Conservation (phyloP, 2,797 vertebrate species). For the Poecilia wingei region DNA sequence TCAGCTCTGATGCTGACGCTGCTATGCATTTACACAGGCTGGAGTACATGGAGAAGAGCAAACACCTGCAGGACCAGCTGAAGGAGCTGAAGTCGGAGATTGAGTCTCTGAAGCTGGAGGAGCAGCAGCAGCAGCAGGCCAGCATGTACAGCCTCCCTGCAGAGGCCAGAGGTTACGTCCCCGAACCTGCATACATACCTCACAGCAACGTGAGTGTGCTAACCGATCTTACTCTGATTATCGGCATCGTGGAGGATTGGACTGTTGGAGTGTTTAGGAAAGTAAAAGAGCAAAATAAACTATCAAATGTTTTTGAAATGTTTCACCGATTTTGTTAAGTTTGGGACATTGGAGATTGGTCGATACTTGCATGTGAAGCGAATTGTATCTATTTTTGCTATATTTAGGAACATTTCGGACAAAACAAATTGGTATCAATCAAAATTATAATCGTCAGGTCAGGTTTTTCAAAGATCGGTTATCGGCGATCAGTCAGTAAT, state of each 20-base stretch:
- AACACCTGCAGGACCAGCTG: slow-evolving; percentile 90
- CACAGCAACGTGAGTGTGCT: slow-evolving; percentile 82
- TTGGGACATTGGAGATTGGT: too few species aligned
- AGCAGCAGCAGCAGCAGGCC: slow-evolving; percentile 87
- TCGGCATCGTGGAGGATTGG: background rate
- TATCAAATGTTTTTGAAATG: background rate
- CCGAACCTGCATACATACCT: slow-evolving; percentile 81
- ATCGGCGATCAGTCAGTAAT: too few species aligned
- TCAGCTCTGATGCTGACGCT: background rate
- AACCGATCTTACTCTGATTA: background rate
- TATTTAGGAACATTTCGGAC: too few species aligned
- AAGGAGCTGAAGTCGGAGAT: slow-evolving; percentile 93
- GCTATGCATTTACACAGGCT: slow-evolving; percentile 69
- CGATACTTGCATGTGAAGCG: too few species aligned
- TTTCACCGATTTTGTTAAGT: too few species aligned
- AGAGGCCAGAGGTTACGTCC: slow-evolving; percentile 73
- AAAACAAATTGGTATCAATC: too few species aligned
- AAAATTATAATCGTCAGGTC: too few species aligned
- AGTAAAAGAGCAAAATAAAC: background rate
- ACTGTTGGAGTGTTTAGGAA: background rate
- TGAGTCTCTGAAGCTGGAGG: slow-evolving; percentile 89
- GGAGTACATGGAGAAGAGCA: slow-evolving; percentile 95
- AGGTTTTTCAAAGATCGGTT: too few species aligned
- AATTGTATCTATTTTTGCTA: too few species aligned
- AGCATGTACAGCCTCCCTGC: slow-evolving; percentile 73